Base-by-base conservation (phyloP, 2,888 invertebrate genomes). In the Aphidoletes aphidimyza region DNA sequence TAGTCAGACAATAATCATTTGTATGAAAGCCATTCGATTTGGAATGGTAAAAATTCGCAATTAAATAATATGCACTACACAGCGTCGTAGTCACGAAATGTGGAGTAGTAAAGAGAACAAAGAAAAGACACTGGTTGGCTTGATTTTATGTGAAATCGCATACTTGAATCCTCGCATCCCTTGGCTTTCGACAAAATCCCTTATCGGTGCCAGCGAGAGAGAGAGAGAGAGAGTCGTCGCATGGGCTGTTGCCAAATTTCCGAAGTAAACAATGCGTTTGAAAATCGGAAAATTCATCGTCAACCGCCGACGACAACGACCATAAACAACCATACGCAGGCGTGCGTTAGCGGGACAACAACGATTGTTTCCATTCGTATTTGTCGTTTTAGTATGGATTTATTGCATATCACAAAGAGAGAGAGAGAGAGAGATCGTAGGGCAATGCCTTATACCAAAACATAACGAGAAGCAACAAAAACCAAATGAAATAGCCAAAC, bases 201-300 rank as follows among this genome's bases (percentile, higher is more conserved):
- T 69, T 69, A 69, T 69, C 69, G 69, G 0, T 14, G 6, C 14
- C 42, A 42, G 42, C 42, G 42, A 14, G 6, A 9, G 42, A 42
- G 42, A 6, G 42, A 6, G 42, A 6, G 42, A 42, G 14, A n/a
- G 22, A 47, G 47, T 22, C 2, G 54, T 69, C 14, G 34, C 30
- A 14, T n/a, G 69, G 34, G 69, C 69, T 69, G 69, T 69, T 69
- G 69, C 69, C 69, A 69, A 30, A 69, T 69, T 69, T 69, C 69
- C 30, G 69, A 69, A 69, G 69, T 69, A 69, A 69, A 69, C 69
- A 69, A 69, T 69, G 69, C 69, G 69, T 69, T 69, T 14, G 30
- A 6, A n/a, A 69, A 30, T 69, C 34, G 69, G 69, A 69, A 69
- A 69, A 69, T 69, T 34, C 69, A 69, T 3, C 69, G 69, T 5